These are phyloP conservation scores for Eupeodes luniger DNA, from an alignment of 2,888 invertebrate genomes.

Conservation along the genomic window DNA sequence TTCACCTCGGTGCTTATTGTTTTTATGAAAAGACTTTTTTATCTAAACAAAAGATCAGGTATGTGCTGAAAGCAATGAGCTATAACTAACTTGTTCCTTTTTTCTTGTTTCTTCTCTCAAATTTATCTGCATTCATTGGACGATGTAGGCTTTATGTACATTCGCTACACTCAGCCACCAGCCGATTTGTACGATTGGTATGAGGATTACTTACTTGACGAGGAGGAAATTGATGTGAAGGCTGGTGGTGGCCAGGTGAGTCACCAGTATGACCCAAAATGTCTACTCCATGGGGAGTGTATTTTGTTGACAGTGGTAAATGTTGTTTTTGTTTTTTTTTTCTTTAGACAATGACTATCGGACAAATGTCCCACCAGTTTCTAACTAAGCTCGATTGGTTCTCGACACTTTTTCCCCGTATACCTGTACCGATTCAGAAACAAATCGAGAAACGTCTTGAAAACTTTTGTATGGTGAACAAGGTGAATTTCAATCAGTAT, in stretches of 20 bases:
- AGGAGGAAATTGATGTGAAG: constrained; percentile 98
- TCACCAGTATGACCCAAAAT: constrained; percentile 78
- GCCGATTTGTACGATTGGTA: constrained; percentile 98
- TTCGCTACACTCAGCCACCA: constrained; percentile 97
- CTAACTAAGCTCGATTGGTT: constrained; percentile 99
- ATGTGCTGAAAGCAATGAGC: constrained; percentile 48
- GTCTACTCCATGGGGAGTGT: constrained; percentile 40
- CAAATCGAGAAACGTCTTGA: constrained; percentile 92
- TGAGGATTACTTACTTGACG: constrained; percentile 97
- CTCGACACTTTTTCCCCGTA: constrained; percentile 98
- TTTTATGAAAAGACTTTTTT: constrained; percentile 3
- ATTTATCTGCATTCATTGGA: constrained; percentile 36
- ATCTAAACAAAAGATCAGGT: constrained; percentile 47
- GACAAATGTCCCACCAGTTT: constrained; percentile 96
- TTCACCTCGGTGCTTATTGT: constrained; percentile 9
- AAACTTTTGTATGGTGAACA: constrained; percentile 86
- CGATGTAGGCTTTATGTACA: constrained; percentile 88
- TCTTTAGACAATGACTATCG: constrained; percentile 90
- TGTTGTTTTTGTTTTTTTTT: constrained; percentile 18
- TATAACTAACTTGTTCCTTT: constrained; percentile 29
- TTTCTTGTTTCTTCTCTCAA: constrained; percentile 77
- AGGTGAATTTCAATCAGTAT: constrained; percentile 81
- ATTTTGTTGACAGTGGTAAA: constrained; percentile 42
- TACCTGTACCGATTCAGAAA: constrained; percentile 98
- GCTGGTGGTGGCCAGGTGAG: constrained; percentile 96